Conservation (phyloP, 1,140 invertebrate genomes). For the Palaemon carinicauda region DNA sequence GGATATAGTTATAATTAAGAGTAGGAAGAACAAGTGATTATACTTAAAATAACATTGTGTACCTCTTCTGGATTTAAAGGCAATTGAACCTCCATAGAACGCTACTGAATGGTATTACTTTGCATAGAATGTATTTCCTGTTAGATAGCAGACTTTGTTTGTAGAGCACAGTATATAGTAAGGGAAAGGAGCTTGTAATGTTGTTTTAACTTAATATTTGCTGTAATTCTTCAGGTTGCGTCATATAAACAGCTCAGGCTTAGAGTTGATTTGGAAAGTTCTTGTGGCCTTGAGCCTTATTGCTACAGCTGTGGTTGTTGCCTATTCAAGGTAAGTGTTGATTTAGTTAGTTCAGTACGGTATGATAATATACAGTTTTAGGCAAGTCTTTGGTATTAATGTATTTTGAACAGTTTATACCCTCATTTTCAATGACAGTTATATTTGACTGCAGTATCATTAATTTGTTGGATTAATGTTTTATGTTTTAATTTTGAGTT, state of each 20-base stretch:
- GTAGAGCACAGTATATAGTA: background rate
- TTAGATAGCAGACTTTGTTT: background rate
- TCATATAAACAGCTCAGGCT: constrained; percentile 64
- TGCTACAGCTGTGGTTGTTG: constrained; percentile 72
- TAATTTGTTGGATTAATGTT: no score
- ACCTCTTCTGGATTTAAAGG: no score
- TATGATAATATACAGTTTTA: no score
- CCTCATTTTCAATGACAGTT: no score
- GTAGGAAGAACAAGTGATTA: no score
- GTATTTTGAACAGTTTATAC: background rate
- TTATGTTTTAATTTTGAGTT: no score
- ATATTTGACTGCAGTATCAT: no score
- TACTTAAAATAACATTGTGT: no score
- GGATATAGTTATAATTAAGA: no score
- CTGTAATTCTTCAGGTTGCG: constrained; percentile 72
- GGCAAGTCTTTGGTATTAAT: background rate
- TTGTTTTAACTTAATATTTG: background rate
- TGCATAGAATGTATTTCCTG: no score
- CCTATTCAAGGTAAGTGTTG: constrained; percentile 69
- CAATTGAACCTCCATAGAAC: no score
- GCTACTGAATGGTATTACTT: no score
- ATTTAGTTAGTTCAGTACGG: background rate
- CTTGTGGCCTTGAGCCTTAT: constrained; percentile 73
- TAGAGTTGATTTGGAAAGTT: constrained; percentile 71
- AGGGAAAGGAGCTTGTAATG: background rate